phyloP scores from a whole-genome alignment of 2,888 invertebrate genomes.

The Mesochorus sp. region DNA sequence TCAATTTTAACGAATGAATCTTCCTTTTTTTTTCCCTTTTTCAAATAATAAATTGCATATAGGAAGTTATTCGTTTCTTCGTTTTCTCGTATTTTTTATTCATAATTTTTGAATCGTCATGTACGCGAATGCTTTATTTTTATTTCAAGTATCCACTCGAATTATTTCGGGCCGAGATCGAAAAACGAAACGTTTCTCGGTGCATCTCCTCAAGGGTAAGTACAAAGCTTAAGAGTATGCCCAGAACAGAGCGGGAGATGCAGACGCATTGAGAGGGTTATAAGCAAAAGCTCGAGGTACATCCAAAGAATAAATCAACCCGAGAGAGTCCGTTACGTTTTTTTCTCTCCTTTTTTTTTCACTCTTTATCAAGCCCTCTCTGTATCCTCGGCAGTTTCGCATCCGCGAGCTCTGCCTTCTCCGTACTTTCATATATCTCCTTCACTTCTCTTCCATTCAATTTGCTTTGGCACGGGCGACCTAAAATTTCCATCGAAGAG shows the following conservation, averaged over 20 bases:
- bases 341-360: conserved; percentile 18
- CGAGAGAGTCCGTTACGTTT: conserved; percentile 39
- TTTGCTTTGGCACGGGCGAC: conserved; percentile 57
- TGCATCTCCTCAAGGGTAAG: conserved; percentile 23
- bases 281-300: conserved; percentile 52
- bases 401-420: conserved; percentile 32
- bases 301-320: conserved; percentile 61
- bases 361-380: conserved; percentile 30
- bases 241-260: neutral
- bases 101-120: neutral
- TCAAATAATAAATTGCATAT: too few species aligned
- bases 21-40: neutral
- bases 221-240: conserved; percentile 31
- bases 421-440: conserved; percentile 33
- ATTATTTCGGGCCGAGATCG: conserved; percentile 40
- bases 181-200: conserved; percentile 19
- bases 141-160: conserved; percentile 29
- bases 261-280: conserved; percentile 22
- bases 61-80: neutral
- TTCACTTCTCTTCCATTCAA: conserved; percentile 58
- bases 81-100: neutral
- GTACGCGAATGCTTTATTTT: conserved; percentile 19
- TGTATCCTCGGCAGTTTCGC: conserved; percentile 32
- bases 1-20: neutral
- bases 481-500: conserved; percentile 62